phyloP scores from a whole-genome alignment of 2,113 vertebrate species.

The Rhineura floridana region DNA sequence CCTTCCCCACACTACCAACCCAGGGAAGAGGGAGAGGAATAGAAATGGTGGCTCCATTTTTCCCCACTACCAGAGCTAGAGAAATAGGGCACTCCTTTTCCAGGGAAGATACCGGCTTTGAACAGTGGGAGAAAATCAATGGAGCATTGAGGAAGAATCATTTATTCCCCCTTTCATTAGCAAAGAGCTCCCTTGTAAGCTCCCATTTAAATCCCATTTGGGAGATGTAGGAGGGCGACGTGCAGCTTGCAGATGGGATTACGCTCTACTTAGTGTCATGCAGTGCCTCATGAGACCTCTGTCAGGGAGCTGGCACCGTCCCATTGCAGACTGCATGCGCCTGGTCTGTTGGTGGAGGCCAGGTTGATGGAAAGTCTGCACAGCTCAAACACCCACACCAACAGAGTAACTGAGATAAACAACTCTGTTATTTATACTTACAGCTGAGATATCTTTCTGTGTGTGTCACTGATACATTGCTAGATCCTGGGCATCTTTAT shows the following conservation, averaged over 20 bases:
- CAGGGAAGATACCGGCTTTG: background rate
- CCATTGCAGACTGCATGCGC: too few relatives aligned
- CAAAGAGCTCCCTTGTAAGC: slow-evolving; percentile 12
- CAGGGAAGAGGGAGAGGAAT: background rate
- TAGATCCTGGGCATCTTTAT: background rate
- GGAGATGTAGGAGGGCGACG: background rate
- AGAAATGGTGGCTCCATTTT: background rate
- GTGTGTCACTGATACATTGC: background rate
- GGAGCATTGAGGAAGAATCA: background rate
- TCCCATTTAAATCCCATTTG: slow-evolving; percentile 29
- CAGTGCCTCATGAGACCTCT: background rate
- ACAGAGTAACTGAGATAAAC: background rate
- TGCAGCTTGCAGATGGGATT: slow-evolving; percentile 8
- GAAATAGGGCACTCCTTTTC: background rate
- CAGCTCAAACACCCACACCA: background rate
- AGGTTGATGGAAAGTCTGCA: background rate
- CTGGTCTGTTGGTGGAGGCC: background rate
- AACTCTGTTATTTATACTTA: background rate
- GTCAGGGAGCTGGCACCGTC: background rate
- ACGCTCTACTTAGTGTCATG: background rate
- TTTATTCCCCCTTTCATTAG: slow-evolving; percentile 25
- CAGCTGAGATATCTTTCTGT: background rate
- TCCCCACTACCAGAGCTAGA: too few relatives aligned
- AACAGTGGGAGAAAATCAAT: slow-evolving; percentile 10
- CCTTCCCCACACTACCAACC: background rate